A percentile compares a stretch with the other conserved stretches of the same genome.
Evolutionary conservation across 2,113 vertebrate genomes (phyloP).

Genomic region (Archilochus colubris): DNA sequence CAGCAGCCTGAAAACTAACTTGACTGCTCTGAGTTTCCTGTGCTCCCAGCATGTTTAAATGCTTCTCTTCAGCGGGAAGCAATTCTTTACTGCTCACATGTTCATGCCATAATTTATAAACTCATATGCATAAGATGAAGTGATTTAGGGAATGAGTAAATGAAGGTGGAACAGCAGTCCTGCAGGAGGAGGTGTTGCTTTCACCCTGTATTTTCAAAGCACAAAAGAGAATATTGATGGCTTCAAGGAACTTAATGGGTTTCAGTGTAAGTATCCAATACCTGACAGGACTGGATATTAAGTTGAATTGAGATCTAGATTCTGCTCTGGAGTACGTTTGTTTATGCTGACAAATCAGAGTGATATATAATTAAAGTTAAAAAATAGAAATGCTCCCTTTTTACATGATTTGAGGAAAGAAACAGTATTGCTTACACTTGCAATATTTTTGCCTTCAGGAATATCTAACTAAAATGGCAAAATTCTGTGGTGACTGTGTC

Average conservation of each 20-base stretch:
- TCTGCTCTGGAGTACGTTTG: background rate
- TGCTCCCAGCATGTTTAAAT: background rate
- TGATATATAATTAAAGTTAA: background rate
- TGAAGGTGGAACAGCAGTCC: background rate
- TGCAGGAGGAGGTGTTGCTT: background rate
- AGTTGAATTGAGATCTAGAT: background rate
- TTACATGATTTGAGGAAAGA: background rate
- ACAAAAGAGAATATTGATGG: background rate
- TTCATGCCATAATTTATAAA: background rate
- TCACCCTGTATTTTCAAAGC: background rate
- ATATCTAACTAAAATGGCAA: background rate
- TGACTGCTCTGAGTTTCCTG: background rate
- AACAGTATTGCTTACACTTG: background rate
- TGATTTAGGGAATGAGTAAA: background rate
- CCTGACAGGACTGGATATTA: background rate
- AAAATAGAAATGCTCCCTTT: background rate
- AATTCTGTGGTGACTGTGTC: background rate
- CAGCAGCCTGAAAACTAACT: background rate
- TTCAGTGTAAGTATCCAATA: background rate
- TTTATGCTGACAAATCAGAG: background rate
- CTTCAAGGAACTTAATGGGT: background rate
- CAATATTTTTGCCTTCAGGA: background rate
- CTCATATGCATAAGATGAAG: background rate
- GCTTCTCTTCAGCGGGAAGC: background rate
- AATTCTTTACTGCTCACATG: background rate